Evolutionary conservation across 2,113 vertebrate genomes (phyloP), one percentile per base, ranked within the genome.

Genomic region (Cynopterus brachyotis): DNA sequence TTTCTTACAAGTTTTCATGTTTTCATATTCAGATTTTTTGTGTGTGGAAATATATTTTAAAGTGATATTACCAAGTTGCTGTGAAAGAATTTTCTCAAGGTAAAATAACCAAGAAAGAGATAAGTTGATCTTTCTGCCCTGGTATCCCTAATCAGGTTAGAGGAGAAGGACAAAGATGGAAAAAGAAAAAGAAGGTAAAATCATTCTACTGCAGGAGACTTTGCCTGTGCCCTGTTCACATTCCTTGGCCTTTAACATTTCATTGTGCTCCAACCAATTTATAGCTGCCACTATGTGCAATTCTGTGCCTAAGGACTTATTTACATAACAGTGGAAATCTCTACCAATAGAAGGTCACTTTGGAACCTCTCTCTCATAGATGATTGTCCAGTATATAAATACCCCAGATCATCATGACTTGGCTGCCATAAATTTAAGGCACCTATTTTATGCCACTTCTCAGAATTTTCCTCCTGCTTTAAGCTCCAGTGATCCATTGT

Each of bases 21-120:
- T 69, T 95, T 35, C 28, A 26, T 78, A 60, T 42, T 53, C 42
- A 62, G 30, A 12, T 42, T 16, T 50, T 50, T 57, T 88, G 11
- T 86, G 59, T 66, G 32, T 76, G 70, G 69, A 78, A 93, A 57
- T 85, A 30, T 60, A 84, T 89, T 93, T 95, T 72, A 87, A 95
- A 79, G 32, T 83, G 57, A 75, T 79, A 70, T 64, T 92, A 26
- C 1, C 80, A 95, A 84, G 16, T 80, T 81, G 40, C 0, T 69
- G 6, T 79, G 19, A 80, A 93, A 35, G 2, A 91, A 86, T 93
- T 78, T 91, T 62, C 50, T 66, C 42, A 91, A 89, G 12, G 12
- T 8, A 90, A 94, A 81, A 53, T 37, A 84, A 22, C 59, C 82
- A 69, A 22, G 42, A 82, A 64, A 86, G 15, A 70, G 12, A 42